Evolutionary conservation across 2,888 invertebrate genomes (phyloP).

Genomic region (Theretra japonica): DNA sequence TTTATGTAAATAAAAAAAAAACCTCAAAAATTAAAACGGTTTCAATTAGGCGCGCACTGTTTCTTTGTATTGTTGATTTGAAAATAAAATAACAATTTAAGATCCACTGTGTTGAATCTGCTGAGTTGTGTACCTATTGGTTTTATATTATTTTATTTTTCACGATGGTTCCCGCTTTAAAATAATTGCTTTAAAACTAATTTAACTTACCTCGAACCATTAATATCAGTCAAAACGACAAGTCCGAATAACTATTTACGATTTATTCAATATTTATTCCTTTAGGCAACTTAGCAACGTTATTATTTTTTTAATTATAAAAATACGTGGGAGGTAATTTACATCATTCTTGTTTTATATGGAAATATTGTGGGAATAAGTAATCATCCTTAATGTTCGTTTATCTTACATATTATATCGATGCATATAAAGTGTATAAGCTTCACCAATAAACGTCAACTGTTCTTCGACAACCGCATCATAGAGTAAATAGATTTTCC

Average conservation of each 20-base stretch:
- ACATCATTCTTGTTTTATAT: background rate
- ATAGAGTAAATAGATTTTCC: slow-evolving; percentile 17
- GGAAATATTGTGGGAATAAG: background rate
- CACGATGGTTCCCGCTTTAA: background rate
- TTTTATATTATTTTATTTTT: background rate
- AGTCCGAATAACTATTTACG: slow-evolving; percentile 49
- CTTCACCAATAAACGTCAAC: slow-evolving; percentile 1
- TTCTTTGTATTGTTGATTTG: slow-evolving; percentile 2
- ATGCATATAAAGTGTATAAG: background rate
- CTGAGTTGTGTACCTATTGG: slow-evolving; percentile 6
- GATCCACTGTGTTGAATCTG: background rate
- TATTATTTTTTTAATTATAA: background rate
- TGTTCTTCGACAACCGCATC: slow-evolving; percentile 21
- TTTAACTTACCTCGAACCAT: slow-evolving; percentile 37
- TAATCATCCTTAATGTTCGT: background rate
- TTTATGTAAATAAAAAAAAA: slow-evolving; percentile 26
- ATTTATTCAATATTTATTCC: slow-evolving; percentile 48
- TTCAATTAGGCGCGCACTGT: slow-evolving; percentile 3
- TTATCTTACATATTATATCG: background rate
- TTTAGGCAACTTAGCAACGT: slow-evolving; percentile 42
- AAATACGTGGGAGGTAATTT: no score
- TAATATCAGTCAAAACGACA: slow-evolving; percentile 50
- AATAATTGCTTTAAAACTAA: background rate
- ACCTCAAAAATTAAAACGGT: background rate
- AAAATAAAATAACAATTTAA: background rate